Conservation (phyloP, 2,888 invertebrate species). For the Apantesis nais region DNA sequence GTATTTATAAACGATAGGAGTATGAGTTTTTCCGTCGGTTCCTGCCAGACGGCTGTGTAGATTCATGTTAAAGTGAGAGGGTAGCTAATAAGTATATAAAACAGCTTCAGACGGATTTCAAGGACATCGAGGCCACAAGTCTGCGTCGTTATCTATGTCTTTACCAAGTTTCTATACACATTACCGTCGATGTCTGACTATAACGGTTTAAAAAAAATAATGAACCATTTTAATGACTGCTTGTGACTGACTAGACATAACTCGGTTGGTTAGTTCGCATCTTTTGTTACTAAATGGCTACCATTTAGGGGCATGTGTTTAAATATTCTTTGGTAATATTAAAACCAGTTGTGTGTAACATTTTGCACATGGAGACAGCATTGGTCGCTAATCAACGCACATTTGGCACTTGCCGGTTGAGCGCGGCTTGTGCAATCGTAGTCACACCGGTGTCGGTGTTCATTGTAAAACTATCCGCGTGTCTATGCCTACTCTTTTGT, state of each 20-base stretch:
- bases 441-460: slow-evolving; percentile 36
- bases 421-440: slow-evolving; percentile 43
- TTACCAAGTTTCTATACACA: slow-evolving; percentile 4
- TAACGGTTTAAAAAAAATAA: slow-evolving; percentile 20
- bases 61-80: slow-evolving; percentile 1
- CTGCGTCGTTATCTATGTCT: slow-evolving; percentile 14
- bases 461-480: slow-evolving; percentile 36
- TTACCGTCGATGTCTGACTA: slow-evolving; percentile 4
- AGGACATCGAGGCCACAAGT: slow-evolving; percentile 10
- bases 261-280: neutral
- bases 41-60: neutral
- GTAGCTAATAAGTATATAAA: slow-evolving; percentile 1
- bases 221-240: slow-evolving; percentile 17
- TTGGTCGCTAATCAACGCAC: slow-evolving; percentile 53
- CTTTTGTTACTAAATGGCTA: neutral
- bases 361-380: slow-evolving; percentile 34
- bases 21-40: neutral
- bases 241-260: slow-evolving; percentile 1
- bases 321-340: slow-evolving; percentile 9
- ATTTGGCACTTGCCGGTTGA: slow-evolving; percentile 51
- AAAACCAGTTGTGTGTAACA: slow-evolving; percentile 18
- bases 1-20: neutral
- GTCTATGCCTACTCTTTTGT: slow-evolving; percentile 31
- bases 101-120: slow-evolving; percentile 12
- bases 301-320: neutral